Base-by-base conservation (phyloP, 92 coral and sea anemone species). In the Porites cylindrica region DNA sequence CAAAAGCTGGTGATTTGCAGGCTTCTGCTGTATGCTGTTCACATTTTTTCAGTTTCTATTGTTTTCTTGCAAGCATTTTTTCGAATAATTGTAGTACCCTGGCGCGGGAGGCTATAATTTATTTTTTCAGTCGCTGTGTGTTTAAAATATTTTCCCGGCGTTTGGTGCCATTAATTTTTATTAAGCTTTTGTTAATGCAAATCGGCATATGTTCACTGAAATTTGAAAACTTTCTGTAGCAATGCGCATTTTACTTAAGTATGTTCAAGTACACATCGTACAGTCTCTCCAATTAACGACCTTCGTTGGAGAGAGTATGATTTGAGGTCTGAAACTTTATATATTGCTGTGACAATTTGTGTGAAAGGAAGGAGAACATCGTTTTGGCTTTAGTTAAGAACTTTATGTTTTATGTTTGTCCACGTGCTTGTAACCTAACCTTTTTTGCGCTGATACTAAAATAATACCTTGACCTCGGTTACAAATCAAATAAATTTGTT, bases 151-250 rank as follows among this genome's bases (percentile, higher is more conserved):
- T 50, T 51, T 72, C 2, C 77, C 58, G 77, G 59, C 60, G 77
- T 51, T 51, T 72, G 23, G 9, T 21, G 51, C 29, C 77, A 72
- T 51, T 72, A 50, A 50, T 17, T 43, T 50, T 56, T 51, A 50
- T 47, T 14, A 72, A 72, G 77, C 32, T 51, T n/a, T 18, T 71
- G 51, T 50, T 18, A n/a, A 72, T 72, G 61, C 77, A 47, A 50
- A 38, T 71, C 19, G 7, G 54, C 23, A 6, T 62, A 16, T 18
- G 13, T 12, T 16, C 56, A 19, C 51, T 74, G 19, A 20, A 51
- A 20, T 74, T 74, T 51, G n/a, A 32, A 32, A 16, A 12, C 18
- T 51, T 53, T 51, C 56, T 73, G 14, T n/a, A 20, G 18, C 58
- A 72, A 43, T 32, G 9, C 16, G 6, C 47, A 59, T 59, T 11